Base-by-base conservation (phyloP, 37 sponge, comb jelly and placozoan genomes). In the Oopsacas minuta region DNA sequence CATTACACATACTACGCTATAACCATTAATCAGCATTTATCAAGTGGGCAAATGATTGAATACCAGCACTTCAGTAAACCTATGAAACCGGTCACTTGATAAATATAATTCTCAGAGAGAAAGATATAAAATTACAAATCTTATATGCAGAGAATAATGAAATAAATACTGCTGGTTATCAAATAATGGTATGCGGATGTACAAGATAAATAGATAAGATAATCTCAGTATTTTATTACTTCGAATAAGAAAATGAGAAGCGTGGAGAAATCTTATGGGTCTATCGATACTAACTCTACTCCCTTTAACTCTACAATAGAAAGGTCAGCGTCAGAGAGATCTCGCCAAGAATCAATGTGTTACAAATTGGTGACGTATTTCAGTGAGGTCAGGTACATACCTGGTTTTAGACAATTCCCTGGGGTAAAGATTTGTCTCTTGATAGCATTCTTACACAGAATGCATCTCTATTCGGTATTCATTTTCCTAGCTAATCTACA, bases 261-360 rank as follows among this genome's bases (percentile, higher is more conserved):
- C 49, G 49, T 42, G 15, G 49, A 42, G 49, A 42, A 42, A 42
- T 42, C 49, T 34, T 61, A 61, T 34, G 30, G 75, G 5, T 61
- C 75, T 12, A 61, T 12, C 30, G n/a, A n/a, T n/a, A 3, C 75
- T 5, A n/a, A 12, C 30, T 61, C 75, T 10, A 5, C 75, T 3
- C 75, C 22, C 75, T 61, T 61, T 34, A 61, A 61, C 22, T 61
- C 75, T n/a, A 61, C 75, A 61, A 61, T 61, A 61, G 75, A 61
- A 61, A 34, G 5, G 75, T 61, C 75, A 61, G 75, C 30, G 75
- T 61, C 75, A 61, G 75, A 20, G 17, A 61, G 28, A 34, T 25
- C 20, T 5, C 28, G 28, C 32, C 17, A 25, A 25, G 75, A 61
- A n/a, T 12, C 75, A 20, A 61, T 3, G 28, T 61, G 75, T n/a